Evolutionary conservation across 2,113 vertebrate species (phyloP).

Genomic region (Thunnus thynnus): DNA sequence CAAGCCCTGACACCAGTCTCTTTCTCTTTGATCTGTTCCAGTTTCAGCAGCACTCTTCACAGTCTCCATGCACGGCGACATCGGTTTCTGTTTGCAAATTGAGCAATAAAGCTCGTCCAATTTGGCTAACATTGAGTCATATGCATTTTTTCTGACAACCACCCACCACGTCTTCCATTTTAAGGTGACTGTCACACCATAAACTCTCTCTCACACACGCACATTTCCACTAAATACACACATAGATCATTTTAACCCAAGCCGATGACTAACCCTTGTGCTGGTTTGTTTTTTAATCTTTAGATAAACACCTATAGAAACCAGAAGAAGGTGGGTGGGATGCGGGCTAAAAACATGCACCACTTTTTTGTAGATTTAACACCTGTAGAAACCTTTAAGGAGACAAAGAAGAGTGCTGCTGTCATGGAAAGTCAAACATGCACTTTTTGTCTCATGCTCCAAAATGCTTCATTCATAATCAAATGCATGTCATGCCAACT

Average conservation of each 20-base stretch:
- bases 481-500: slow-evolving; percentile 62
- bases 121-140: slow-evolving; percentile 20
- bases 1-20: background rate
- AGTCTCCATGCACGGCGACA: slow-evolving; percentile 3
- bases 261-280: slow-evolving; percentile 13
- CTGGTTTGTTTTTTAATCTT: background rate
- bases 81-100: slow-evolving; percentile 29
- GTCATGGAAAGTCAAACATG: slow-evolving; percentile 56
- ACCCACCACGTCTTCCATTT: slow-evolving; percentile 23
- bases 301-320: slow-evolving; percentile 9
- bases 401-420: slow-evolving; percentile 15
- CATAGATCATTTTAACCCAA: slow-evolving; percentile 9
- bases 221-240: slow-evolving; percentile 10
- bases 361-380: slow-evolving; percentile 4
- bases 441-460: slow-evolving; percentile 66
- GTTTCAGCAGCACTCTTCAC: slow-evolving; percentile 18
- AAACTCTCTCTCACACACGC: background rate
- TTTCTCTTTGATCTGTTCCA: slow-evolving; percentile 5
- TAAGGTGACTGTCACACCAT: slow-evolving; percentile 16
- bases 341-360: background rate
- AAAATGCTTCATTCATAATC: slow-evolving; percentile 65
- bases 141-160: slow-evolving; percentile 18
- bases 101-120: slow-evolving; percentile 9
- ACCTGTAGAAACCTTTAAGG: slow-evolving; percentile 15
- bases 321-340: slow-evolving; percentile 12